A percentile compares a stretch with the other conserved stretches of the same genome.
Conservation (phyloP, 2,888 invertebrate species). For the Graphium colonna region DNA sequence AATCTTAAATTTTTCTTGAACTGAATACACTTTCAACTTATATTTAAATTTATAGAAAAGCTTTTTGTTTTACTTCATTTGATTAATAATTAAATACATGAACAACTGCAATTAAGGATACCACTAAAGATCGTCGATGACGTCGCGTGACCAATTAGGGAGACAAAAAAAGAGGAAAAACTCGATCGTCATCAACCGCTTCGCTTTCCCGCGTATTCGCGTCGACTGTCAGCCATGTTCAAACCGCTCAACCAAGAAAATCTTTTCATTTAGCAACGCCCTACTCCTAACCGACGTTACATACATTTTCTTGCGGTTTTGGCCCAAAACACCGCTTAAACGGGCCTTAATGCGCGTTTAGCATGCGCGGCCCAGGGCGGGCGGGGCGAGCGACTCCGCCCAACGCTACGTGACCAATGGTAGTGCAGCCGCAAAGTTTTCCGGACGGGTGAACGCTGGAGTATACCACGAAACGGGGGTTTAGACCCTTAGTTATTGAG, state of each 20-base stretch:
- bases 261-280: conserved; percentile 75
- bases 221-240: conserved; percentile 70
- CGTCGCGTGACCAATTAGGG: conserved; percentile 25
- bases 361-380: conserved; percentile 64
- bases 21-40: conserved; percentile 7
- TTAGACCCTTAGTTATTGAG: conserved; percentile 70
- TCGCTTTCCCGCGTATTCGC: conserved; percentile 63
- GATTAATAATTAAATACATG: neutral
- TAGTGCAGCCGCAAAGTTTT: conserved; percentile 45
- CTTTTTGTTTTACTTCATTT: neutral
- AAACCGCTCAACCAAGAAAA: conserved; percentile 70
- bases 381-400: conserved; percentile 58
- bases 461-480: conserved; percentile 64
- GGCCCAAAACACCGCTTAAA: conserved; percentile 78
- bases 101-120: neutral
- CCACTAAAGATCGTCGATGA: neutral
- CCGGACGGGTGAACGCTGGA: conserved; percentile 61
- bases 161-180: conserved; percentile 2
- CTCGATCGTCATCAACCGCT: conserved; percentile 38
- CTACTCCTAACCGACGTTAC: conserved; percentile 70
- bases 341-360: conserved; percentile 73
- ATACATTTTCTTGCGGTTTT: conserved; percentile 78
- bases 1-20: conserved; percentile 9
- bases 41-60: neutral
- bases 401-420: conserved; percentile 47